Conservation (phyloP, 2,888 invertebrate genomes). For the Yponomeuta plumbellus region DNA sequence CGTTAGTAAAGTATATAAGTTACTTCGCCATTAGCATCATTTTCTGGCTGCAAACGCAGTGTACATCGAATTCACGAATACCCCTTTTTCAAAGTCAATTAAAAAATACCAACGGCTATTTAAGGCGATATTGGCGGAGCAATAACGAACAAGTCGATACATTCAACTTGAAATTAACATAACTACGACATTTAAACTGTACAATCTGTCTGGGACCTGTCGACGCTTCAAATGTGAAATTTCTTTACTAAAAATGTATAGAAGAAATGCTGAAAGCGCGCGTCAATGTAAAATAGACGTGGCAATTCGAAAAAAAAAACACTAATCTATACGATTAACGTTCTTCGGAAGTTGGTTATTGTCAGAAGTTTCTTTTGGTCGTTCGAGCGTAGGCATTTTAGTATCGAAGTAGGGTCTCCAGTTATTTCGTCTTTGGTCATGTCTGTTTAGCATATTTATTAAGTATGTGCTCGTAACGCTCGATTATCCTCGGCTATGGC, state of each 20-base stretch:
- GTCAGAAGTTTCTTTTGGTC: background rate
- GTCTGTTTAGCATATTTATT: slow-evolving; percentile 9
- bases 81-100: background rate
- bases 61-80: background rate
- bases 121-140: background rate
- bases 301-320: background rate
- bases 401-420: background rate
- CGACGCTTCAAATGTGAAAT: background rate
- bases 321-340: slow-evolving; percentile 5
- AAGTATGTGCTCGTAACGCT: background rate
- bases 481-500: background rate
- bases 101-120: background rate
- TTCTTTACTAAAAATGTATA: background rate
- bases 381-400: background rate
- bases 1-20: too few species aligned
- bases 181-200: background rate
- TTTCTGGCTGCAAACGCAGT: too few species aligned
- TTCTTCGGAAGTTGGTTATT: background rate
- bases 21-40: too few species aligned
- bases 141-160: background rate
- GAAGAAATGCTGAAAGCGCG: background rate
- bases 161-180: background rate
- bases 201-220: background rate
- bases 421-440: background rate
- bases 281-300: background rate